Percentiles rank a stretch among this genome's conserved stretches.
phyloP scores from a whole-genome alignment of 2,888 invertebrate genomes.

The Polietes domitor region DNA sequence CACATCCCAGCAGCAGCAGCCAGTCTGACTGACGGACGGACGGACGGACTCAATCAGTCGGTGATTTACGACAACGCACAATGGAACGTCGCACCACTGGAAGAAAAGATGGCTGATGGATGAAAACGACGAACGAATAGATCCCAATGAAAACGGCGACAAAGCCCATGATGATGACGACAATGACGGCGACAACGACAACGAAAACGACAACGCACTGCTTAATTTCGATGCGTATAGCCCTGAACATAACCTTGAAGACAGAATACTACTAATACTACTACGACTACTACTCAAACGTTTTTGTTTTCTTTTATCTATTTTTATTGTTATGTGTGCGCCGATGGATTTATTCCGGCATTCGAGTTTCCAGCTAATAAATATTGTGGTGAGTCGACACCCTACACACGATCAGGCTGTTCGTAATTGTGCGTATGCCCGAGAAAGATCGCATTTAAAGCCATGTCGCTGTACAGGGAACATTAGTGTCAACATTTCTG shows the following conservation, averaged over 20 bases:
- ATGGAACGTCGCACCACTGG: constrained; percentile 11
- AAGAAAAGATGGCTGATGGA: not conserved
- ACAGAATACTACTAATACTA: not conserved
- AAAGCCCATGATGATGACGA: not conserved
- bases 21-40: not conserved
- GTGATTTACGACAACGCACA: constrained; percentile 31
- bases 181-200: not conserved
- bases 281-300: not conserved
- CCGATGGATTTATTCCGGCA: constrained; percentile 5
- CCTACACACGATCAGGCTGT: not conserved
- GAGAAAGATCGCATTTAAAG: too few relatives aligned
- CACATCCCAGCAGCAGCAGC: not conserved
- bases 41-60: constrained; percentile 2
- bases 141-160: not conserved
- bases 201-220: constrained; percentile 58
- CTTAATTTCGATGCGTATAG: constrained; percentile 73
- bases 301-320: constrained; percentile 35
- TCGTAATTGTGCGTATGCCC: too few relatives aligned
- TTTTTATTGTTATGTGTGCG: constrained; percentile 23
- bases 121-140: not conserved
- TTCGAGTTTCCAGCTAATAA: not conserved
- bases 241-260: constrained; percentile 79
- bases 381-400: not conserved
- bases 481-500: too few relatives aligned
- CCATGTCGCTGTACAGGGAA: too few relatives aligned